phyloP scores from a whole-genome alignment of 2,888 invertebrate species.

The Lapara coniferarum region DNA sequence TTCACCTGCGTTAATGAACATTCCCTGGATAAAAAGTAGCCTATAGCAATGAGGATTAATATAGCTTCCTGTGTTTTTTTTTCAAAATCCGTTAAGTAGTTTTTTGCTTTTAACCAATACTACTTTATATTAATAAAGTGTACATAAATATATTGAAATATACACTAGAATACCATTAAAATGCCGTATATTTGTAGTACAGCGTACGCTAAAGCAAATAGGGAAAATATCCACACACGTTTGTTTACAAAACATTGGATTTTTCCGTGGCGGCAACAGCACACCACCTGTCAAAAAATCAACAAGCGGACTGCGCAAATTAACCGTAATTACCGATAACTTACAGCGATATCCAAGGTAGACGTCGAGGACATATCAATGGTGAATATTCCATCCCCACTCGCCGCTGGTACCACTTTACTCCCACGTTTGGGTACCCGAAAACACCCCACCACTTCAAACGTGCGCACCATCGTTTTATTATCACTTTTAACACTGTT shows the following conservation, averaged over 20 bases:
- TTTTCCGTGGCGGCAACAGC: neutral
- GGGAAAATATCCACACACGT: neutral
- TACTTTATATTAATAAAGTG: too few species aligned
- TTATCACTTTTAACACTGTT: conserved; percentile 36
- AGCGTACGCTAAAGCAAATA: neutral
- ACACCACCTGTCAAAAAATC: neutral
- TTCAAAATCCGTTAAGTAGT: too few species aligned
- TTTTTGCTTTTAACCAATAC: too few species aligned
- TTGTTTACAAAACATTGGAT: conserved; percentile 16
- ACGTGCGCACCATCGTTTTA: conserved; percentile 65
- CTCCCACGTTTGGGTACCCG: conserved; percentile 62
- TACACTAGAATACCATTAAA: too few species aligned
- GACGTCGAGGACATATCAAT: conserved; percentile 71
- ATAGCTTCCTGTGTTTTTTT: too few species aligned
- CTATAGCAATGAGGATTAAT: too few species aligned
- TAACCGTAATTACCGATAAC: conserved; percentile 34
- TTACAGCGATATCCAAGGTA: conserved; percentile 72
- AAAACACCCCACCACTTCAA: conserved; percentile 67
- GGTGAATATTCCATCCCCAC: conserved; percentile 66
- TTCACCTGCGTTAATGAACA: too few species aligned
- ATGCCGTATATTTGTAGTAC: neutral
- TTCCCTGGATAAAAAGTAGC: too few species aligned
- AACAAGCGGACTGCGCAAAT: neutral
- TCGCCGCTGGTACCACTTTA: conserved; percentile 67
- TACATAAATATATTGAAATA: too few species aligned